Evolutionary conservation across 2,888 invertebrate genomes (phyloP).

Genomic region (Meganola albula): DNA sequence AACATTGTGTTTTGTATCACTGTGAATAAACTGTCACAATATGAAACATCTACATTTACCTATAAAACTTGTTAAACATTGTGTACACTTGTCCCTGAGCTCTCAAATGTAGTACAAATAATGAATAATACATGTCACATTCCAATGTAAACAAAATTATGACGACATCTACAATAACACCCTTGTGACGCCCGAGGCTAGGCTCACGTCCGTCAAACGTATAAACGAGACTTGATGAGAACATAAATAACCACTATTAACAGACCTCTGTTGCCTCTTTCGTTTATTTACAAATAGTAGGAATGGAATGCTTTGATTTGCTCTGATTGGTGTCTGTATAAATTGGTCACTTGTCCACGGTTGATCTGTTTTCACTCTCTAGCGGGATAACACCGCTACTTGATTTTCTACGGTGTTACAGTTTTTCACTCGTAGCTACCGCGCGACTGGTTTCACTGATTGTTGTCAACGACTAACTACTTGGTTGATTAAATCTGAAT

Average conservation of each 20-base stretch:
- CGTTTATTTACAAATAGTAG: slow-evolving; percentile 2
- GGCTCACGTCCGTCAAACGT: slow-evolving; percentile 43
- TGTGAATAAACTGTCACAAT: too few relatives aligned
- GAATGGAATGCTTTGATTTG: slow-evolving; percentile 11
- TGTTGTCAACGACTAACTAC: slow-evolving; percentile 35
- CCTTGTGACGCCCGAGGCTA: slow-evolving; percentile 42
- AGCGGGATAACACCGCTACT: slow-evolving; percentile 59
- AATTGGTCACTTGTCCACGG: slow-evolving; percentile 39
- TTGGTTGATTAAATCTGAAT: too few relatives aligned
- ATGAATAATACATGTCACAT: slow-evolving; percentile 33
- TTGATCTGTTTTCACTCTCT: slow-evolving; percentile 64
- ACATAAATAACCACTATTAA: slow-evolving; percentile 33
- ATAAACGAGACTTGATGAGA: slow-evolving; percentile 43
- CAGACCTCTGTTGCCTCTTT: slow-evolving; percentile 23
- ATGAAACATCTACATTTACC: too few relatives aligned
- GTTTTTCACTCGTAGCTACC: slow-evolving; percentile 55
- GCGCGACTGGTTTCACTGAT: slow-evolving; percentile 56
- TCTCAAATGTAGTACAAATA: slow-evolving; percentile 21
- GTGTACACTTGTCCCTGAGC: too few relatives aligned
- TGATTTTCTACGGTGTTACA: slow-evolving; percentile 61
- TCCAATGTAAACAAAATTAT: slow-evolving; percentile 49
- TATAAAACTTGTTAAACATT: too few relatives aligned
- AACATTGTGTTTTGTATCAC: too few relatives aligned
- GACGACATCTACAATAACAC: slow-evolving; percentile 43
- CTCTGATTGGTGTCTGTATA: slow-evolving; percentile 35